Conservation (phyloP, 2,113 vertebrate genomes). For the Tenrec ecaudatus region DNA sequence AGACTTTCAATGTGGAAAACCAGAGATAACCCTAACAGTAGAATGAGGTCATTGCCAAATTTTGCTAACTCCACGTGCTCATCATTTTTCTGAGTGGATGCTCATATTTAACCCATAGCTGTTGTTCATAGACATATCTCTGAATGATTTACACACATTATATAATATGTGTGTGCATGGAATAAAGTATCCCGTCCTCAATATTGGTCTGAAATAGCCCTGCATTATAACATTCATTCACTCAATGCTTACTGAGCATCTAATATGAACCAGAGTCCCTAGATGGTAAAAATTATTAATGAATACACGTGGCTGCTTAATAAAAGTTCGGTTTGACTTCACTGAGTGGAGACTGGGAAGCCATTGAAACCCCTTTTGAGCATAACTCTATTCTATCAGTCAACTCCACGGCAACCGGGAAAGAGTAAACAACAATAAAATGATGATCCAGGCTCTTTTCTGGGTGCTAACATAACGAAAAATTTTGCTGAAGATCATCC, state of each 20-base stretch:
- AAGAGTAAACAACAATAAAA: not conserved
- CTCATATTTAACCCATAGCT: not conserved
- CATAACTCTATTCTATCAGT: not conserved
- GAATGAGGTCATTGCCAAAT: not conserved
- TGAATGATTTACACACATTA: not conserved
- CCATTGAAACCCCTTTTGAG: no score
- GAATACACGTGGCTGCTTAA: not conserved
- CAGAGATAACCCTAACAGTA: not conserved
- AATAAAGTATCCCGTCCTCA: not conserved
- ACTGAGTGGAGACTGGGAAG: not conserved
- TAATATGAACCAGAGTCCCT: not conserved
- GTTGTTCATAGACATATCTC: constrained; percentile 3
- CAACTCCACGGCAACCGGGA: not conserved
- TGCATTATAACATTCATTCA: not conserved
- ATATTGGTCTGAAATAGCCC: not conserved
- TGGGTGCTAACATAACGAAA: no score
- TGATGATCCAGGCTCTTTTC: not conserved
- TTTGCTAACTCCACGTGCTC: not conserved
- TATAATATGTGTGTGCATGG: not conserved
- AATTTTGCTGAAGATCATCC: no score
- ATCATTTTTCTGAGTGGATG: not conserved
- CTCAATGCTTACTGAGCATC: not conserved
- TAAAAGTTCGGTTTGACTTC: not conserved
- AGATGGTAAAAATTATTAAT: not conserved
- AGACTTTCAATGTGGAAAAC: constrained; percentile 22